Evolutionary conservation across 2,797 vertebrate genomes (phyloP).

Genomic region (Podarcis siculus): DNA sequence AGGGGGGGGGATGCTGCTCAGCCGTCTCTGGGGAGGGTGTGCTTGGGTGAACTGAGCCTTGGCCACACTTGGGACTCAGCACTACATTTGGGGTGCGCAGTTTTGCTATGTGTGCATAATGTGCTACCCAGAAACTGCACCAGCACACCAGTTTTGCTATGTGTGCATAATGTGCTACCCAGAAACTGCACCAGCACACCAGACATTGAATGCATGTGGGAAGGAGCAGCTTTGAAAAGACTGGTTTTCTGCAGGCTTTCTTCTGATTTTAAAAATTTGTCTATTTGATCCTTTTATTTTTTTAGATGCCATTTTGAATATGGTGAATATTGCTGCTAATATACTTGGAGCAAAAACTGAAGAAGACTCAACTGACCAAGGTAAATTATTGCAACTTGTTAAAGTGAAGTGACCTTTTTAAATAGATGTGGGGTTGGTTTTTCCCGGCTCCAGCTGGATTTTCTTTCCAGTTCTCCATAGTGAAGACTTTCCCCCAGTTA

Average conservation of each 20-base stretch:
- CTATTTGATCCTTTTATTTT: conserved; percentile 57
- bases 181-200: neutral
- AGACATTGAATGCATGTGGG: neutral
- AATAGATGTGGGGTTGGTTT: neutral
- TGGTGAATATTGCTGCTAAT: conserved; percentile 99
- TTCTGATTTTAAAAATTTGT: conserved; percentile 31
- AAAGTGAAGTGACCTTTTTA: neutral
- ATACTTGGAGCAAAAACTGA: conserved; percentile 93
- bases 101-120: neutral
- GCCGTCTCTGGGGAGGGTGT: too few relatives aligned
- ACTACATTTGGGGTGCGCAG: too few relatives aligned
- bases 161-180: neutral
- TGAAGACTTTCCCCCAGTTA: neutral
- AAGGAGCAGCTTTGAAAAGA: neutral
- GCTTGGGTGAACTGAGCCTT: too few relatives aligned
- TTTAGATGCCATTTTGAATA: conserved; percentile 95
- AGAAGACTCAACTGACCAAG: conserved; percentile 82
- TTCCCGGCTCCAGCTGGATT: neutral
- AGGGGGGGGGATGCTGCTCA: neutral
- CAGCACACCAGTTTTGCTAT: neutral
- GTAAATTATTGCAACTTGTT: conserved; percentile 71
- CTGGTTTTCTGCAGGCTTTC: neutral
- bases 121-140: neutral
- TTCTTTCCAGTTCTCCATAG: neutral
- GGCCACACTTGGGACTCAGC: too few relatives aligned